Conservation (phyloP, 2,888 invertebrate species). For the Drosophila infuscata region DNA sequence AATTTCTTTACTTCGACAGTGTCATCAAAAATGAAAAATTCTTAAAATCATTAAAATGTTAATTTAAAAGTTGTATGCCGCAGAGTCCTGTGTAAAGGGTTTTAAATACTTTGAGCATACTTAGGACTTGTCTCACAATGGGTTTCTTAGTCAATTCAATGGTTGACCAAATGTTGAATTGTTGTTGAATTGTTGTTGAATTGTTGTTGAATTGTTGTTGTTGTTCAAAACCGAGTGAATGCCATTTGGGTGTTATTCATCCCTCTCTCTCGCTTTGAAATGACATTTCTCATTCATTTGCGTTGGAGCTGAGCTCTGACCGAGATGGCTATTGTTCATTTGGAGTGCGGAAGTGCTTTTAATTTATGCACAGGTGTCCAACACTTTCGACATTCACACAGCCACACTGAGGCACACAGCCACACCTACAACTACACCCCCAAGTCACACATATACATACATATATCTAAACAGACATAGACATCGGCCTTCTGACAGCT, state of each 20-base stretch:
- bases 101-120: slow-evolving; percentile 22
- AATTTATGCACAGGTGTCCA: slow-evolving; percentile 68
- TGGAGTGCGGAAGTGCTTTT: slow-evolving; percentile 60
- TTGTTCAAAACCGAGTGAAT: slow-evolving; percentile 8
- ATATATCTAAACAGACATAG: slow-evolving; percentile 19
- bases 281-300: slow-evolving; percentile 55
- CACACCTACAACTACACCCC: background rate
- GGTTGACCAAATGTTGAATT: slow-evolving; percentile 42
- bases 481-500: slow-evolving; percentile 18
- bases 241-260: slow-evolving; percentile 6
- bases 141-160: slow-evolving; percentile 20
- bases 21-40: background rate
- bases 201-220: slow-evolving; percentile 21
- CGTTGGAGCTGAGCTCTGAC: slow-evolving; percentile 21
- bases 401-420: slow-evolving; percentile 2
- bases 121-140: background rate
- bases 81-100: slow-evolving; percentile 8
- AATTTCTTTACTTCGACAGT: background rate
- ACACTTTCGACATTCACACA: slow-evolving; percentile 46
- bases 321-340: slow-evolving; percentile 57
- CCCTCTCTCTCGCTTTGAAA: slow-evolving; percentile 4
- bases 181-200: slow-evolving; percentile 10
- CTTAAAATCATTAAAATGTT: slow-evolving; percentile 9
- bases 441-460: background rate
- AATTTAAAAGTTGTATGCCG: slow-evolving; percentile 2